Conservation (phyloP, 1,140 invertebrate species). For the Planococcus citri region DNA sequence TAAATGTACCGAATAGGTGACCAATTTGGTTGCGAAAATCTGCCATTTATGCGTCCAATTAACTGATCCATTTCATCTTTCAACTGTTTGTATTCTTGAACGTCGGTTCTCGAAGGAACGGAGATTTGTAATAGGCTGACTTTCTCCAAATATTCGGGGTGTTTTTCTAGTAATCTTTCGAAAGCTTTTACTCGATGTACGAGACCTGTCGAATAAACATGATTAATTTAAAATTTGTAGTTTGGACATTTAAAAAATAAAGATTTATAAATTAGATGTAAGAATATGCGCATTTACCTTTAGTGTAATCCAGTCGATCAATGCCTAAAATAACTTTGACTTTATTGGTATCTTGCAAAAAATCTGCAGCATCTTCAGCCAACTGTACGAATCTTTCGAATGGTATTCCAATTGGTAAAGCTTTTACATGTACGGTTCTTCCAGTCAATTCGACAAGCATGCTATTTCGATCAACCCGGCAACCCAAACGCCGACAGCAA, state of each 20-base stretch:
- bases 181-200: conserved; percentile 72
- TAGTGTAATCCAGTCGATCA: conserved; percentile 81
- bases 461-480: conserved; percentile 74
- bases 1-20: conserved; percentile 84
- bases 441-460: conserved; percentile 75
- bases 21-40: conserved; percentile 79
- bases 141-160: conserved; percentile 74
- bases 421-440: conserved; percentile 64
- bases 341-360: conserved; percentile 43
- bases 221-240: neutral
- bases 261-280: too few species aligned
- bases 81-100: conserved; percentile 78
- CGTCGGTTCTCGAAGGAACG: conserved; percentile 77
- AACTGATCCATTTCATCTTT: conserved; percentile 84
- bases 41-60: conserved; percentile 73
- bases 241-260: too few species aligned
- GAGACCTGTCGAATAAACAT: conserved; percentile 33
- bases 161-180: conserved; percentile 66
- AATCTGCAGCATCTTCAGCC: conserved; percentile 60
- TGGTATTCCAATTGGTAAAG: conserved; percentile 75
- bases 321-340: conserved; percentile 76
- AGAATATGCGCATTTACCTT: conserved; percentile 44
- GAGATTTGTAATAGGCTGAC: conserved; percentile 68
- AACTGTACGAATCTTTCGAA: conserved; percentile 73
- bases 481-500: conserved; percentile 72